Percentiles rank a stretch among this genome's conserved stretches.
phyloP scores from a whole-genome alignment of 2,113 vertebrate species.

The Delphinus delphis region DNA sequence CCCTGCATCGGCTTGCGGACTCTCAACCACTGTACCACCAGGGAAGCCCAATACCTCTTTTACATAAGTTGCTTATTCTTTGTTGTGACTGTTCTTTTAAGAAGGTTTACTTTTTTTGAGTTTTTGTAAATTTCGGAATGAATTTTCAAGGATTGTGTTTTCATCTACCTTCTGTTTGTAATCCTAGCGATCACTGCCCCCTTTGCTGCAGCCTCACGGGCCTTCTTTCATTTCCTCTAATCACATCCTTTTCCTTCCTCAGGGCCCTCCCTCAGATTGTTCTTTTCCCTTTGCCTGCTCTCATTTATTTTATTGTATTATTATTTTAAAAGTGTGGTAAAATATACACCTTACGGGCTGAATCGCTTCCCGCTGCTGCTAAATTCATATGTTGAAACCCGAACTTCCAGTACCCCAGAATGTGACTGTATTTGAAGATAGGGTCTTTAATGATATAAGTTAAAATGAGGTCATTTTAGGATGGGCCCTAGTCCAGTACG shows the following conservation, averaged over 20 bases:
- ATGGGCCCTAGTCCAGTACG: not conserved
- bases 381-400: not conserved
- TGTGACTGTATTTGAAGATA: not conserved
- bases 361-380: not conserved
- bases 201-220: fast-evolving
- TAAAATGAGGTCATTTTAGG: not conserved
- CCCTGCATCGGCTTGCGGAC: too few relatives aligned
- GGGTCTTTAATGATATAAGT: not conserved
- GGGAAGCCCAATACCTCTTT: not conserved
- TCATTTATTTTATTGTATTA: not conserved
- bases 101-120: not conserved
- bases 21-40: too few relatives aligned
- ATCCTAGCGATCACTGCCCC: not conserved
- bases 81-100: not conserved
- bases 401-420: not conserved
- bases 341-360: not conserved
- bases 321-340: not conserved
- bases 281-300: not conserved
- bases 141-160: not conserved
- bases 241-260: not conserved
- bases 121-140: not conserved
- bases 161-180: not conserved
- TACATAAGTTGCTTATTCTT: not conserved
- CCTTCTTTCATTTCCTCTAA: not conserved
- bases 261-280: not conserved